Conservation (phyloP, 2,888 invertebrate genomes). For the Drosophila kambysellisi region DNA sequence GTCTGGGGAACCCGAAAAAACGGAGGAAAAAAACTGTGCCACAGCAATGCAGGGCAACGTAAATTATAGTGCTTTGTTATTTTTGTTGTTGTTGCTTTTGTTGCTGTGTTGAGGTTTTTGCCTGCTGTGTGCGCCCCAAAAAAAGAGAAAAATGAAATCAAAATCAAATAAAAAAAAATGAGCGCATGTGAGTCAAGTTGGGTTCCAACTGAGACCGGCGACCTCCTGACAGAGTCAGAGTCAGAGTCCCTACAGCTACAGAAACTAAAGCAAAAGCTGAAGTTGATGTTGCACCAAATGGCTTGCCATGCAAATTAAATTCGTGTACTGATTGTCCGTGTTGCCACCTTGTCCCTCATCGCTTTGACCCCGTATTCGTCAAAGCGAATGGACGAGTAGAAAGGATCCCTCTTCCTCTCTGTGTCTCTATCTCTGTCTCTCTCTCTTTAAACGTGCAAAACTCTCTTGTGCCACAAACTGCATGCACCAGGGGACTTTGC, state of each 20-base stretch:
- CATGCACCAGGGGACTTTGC: slow-evolving; percentile 34
- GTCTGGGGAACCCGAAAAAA: slow-evolving; percentile 40
- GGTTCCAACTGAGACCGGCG: slow-evolving; percentile 15
- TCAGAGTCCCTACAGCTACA: neutral
- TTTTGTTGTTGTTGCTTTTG: slow-evolving; percentile 13
- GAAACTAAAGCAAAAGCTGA: slow-evolving; percentile 9
- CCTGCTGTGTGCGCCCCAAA: slow-evolving; percentile 61
- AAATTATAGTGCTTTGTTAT: slow-evolving; percentile 54
- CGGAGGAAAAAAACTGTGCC: slow-evolving; percentile 57
- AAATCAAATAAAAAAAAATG: slow-evolving; percentile 75
- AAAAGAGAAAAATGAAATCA: slow-evolving; percentile 57
- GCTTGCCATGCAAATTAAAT: slow-evolving; percentile 74
- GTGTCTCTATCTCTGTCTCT: neutral
- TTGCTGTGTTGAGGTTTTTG: slow-evolving; percentile 41
- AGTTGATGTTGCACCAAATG: slow-evolving; percentile 29
- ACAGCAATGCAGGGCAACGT: slow-evolving; percentile 63
- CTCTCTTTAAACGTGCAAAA: slow-evolving; percentile 25
- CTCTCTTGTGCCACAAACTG: slow-evolving; percentile 39
- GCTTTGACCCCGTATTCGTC: neutral
- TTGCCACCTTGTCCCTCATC: neutral
- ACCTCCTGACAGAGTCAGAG: neutral
- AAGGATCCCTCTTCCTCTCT: slow-evolving; percentile 67
- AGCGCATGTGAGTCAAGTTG: slow-evolving; percentile 71
- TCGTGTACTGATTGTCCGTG: slow-evolving; percentile 73
- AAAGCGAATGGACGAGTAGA: slow-evolving; percentile 7